Conservation (phyloP, 1,140 invertebrate genomes). For the Trypoxylus dichotomus region DNA sequence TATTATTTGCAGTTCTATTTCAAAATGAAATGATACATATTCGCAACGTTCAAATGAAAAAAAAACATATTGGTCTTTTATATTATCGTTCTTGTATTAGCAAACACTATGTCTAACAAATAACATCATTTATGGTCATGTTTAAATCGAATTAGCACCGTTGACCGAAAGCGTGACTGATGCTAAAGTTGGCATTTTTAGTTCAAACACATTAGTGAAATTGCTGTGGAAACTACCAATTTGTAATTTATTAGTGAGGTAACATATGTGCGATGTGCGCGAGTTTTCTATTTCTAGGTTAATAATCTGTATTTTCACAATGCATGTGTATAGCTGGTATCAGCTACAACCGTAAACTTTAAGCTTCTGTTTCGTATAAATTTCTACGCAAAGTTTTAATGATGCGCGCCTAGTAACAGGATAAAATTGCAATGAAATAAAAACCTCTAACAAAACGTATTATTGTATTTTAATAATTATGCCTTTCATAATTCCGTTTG, state of each 20-base stretch:
- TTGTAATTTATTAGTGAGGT: too few relatives aligned
- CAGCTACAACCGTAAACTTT: too few relatives aligned
- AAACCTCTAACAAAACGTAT: too few relatives aligned
- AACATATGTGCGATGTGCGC: too few relatives aligned
- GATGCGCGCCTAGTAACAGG: not conserved
- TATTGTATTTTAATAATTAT: too few relatives aligned
- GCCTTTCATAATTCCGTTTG: too few relatives aligned
- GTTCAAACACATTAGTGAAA: not conserved
- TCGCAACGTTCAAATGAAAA: not conserved
- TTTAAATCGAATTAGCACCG: conserved; percentile 9
- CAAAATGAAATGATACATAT: not conserved
- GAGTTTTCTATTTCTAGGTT: too few relatives aligned
- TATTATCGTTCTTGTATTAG: not conserved
- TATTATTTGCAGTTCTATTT: not conserved
- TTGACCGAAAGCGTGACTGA: not conserved
- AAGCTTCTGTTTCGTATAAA: too few relatives aligned
- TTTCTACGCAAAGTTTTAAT: too few relatives aligned
- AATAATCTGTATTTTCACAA: too few relatives aligned
- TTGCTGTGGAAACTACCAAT: too few relatives aligned
- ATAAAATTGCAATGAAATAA: not conserved
- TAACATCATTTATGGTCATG: not conserved
- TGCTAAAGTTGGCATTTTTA: not conserved
- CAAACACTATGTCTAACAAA: not conserved
- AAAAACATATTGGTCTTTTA: not conserved
- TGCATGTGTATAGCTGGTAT: too few relatives aligned